Percentiles rank a stretch among this genome's conserved stretches.
phyloP scores from a whole-genome alignment of 2,888 invertebrate species.

The Scaptomyza polygonia region DNA sequence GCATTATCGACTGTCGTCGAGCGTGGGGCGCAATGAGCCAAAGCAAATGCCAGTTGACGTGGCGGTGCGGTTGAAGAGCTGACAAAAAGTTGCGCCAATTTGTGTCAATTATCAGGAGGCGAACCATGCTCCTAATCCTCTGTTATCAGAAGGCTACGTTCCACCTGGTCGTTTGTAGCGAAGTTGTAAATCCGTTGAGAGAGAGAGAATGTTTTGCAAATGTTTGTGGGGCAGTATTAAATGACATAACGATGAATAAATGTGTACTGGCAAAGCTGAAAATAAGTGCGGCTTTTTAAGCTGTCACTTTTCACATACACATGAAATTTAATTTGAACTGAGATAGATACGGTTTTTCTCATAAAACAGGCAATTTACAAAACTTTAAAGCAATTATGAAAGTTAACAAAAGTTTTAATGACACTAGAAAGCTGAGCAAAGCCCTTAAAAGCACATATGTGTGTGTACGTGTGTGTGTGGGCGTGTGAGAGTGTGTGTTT shows the following conservation, averaged over 20 bases:
- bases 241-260: constrained; percentile 50
- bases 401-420: constrained; percentile 16
- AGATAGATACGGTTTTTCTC: constrained; percentile 13
- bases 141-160: constrained; percentile 14
- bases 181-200: constrained; percentile 47
- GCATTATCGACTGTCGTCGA: constrained; percentile 66
- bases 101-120: constrained; percentile 77
- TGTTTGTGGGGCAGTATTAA: constrained; percentile 35
- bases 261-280: constrained; percentile 13
- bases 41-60: constrained; percentile 78
- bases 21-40: constrained; percentile 64
- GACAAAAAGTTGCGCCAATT: constrained; percentile 78
- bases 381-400: constrained; percentile 28
- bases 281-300: constrained; percentile 18
- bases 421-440: not conserved
- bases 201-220: constrained; percentile 34
- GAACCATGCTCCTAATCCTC: constrained; percentile 13
- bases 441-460: not conserved
- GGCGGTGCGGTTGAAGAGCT: constrained; percentile 66
- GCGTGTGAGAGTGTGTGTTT: not conserved
- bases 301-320: constrained; percentile 5
- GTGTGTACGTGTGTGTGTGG: not conserved
- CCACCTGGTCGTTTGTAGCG: constrained; percentile 35
- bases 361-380: constrained; percentile 16
- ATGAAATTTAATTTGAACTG: constrained; percentile 13